Percentiles rank a stretch among this genome's conserved stretches.
Evolutionary conservation across 2,113 vertebrate species (phyloP).

Genomic region (Eurypyga helias): DNA sequence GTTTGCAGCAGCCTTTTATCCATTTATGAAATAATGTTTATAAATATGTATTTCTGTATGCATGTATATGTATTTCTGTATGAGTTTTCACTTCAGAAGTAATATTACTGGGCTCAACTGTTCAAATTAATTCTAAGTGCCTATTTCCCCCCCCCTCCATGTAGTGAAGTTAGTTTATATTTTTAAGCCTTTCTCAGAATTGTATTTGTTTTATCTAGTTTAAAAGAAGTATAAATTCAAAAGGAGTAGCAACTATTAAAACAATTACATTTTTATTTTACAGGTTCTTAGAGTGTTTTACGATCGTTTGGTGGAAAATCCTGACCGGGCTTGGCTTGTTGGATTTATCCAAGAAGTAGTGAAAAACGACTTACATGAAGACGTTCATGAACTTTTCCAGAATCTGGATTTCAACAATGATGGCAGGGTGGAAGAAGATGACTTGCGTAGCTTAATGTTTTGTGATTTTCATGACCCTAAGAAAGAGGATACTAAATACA

Average conservation of each 20-base stretch:
- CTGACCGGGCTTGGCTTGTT: constrained; percentile 86
- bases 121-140: neutral
- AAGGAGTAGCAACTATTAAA: neutral
- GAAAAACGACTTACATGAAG: constrained; percentile 76
- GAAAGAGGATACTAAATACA: constrained; percentile 85
- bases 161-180: neutral
- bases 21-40: neutral
- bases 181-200: neutral
- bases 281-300: constrained; percentile 92
- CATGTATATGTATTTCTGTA: neutral
- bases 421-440: constrained; percentile 86
- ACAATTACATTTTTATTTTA: neutral
- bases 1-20: neutral
- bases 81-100: neutral
- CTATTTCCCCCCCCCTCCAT: no score
- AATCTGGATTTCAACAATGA: constrained; percentile 83
- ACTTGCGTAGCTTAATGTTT: constrained; percentile 91
- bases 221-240: neutral
- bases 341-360: constrained; percentile 77
- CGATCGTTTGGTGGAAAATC: constrained; percentile 87
- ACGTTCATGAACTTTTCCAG: constrained; percentile 86
- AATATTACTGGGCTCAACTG: neutral
- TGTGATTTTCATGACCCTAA: constrained; percentile 91
- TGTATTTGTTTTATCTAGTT: neutral
- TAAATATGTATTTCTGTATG: neutral